Base-by-base conservation (phyloP, 2,888 invertebrate genomes). In the Caenorhabditis afra region DNA sequence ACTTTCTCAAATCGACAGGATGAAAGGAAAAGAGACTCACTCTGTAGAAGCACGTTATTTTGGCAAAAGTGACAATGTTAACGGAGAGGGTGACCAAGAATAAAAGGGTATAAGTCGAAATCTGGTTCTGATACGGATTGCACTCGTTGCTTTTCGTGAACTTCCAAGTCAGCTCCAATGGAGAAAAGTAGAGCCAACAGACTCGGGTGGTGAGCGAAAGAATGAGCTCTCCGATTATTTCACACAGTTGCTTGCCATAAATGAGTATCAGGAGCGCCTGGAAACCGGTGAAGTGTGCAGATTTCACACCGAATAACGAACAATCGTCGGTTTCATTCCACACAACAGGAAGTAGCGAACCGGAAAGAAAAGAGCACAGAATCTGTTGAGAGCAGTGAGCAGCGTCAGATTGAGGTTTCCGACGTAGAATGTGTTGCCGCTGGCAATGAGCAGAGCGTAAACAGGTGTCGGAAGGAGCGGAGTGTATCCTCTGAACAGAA, bases 281-380 rank as follows among this genome's bases (percentile, higher is more conserved):
- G 44, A 58, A 22, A 7, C 7, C 12, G 0, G 7, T 49, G 1
- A 3, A 18, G 29, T 16, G 23, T 11, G 29, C 10, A 8, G 5
- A 8, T 45, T 47, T n/a, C n/a, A 10, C 1, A 47, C 7, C 5
- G 39, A 12, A 7, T 5, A 22, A 14, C 53, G 37, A 2, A 61
- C 68, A 35, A 61, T 0, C 11, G 73, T 73, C 3, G 39, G 49
- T 18, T 64, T 73, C 41, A 73, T 49, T 18, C 64, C 73, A 41
- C 45, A 73, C 18, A 55, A 16, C 4, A 12, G 22, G 1, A 44
- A 35, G 23, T 73, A 73, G 1, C 47, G 47, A 5, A 64, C 12
- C n/a, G 73, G 73, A 22, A 64, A 41, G 20, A 47, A 73, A 3
- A 73, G 37, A 5, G 73, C 73, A 29, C 47, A 64, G n/a, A 57